Evolutionary conservation across 2,797 vertebrate species (phyloP), one percentile per base, ranked within the genome.

Genomic region (Enteromius trimaculatus): DNA sequence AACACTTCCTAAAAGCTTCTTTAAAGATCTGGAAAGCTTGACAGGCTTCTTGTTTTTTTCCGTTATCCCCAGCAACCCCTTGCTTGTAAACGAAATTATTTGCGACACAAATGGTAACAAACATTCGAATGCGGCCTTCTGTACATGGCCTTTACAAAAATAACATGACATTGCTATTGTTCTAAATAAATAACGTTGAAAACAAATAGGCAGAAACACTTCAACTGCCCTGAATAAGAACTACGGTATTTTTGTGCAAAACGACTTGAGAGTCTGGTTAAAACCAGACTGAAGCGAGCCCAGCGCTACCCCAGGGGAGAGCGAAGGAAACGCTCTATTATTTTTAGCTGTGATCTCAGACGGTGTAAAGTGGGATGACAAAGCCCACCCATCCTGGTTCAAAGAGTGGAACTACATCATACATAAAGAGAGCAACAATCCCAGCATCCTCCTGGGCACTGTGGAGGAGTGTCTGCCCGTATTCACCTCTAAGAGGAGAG

Each of bases 281-380:
- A 78, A 78, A 78, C 76, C 16, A 80, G n/a, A 31, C 37, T 42
- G 19, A 60, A 81, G 68, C 21, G 23, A 6, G 31, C 13, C 10
- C 53, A 2, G 34, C 8, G 0, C 65, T 60, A 14, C 47, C 84
- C 68, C 84, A 23, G 29, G 83, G 76, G 79, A 71, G 34, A 39
- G 55, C 31, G 23, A 65, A 72, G 34, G 29, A 80, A 75, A 21
- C 19, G 80, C 62, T 82, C 21, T 81, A 21, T 87, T 87, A 89
- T 89, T 90, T 84, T 88, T 86, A 87, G 86, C 69, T 49, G 75
- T 86, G 84, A 88, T 83, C 81, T 87, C 83, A 85, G 76, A 75
- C 80, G 86, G 64, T 62, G 44, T 77, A 71, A 62, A 80, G 62
- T 80, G 29, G 84, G 62, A 79, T 82, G 79, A 75, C 51, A 23